Percentiles rank a stretch among this genome's conserved stretches.
Conservation (phyloP, 2,888 invertebrate genomes). For the Chrysolina americana region DNA sequence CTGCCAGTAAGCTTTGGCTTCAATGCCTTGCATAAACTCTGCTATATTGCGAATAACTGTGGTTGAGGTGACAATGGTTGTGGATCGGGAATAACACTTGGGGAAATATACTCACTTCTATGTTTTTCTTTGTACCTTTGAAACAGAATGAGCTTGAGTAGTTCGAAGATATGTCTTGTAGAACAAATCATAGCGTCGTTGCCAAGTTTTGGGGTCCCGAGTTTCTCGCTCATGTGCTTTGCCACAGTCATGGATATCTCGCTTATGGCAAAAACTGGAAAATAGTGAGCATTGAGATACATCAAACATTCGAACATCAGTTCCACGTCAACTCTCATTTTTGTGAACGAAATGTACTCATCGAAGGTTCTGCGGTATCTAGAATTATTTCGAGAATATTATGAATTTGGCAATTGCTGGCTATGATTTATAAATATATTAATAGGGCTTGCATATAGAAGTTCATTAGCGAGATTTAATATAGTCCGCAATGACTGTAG, state of each 20-base stretch:
- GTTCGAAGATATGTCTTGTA: slow-evolving; percentile 50
- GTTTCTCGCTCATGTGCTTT: slow-evolving; percentile 51
- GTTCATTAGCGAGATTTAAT: slow-evolving; percentile 16
- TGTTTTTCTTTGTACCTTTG: slow-evolving; percentile 52
- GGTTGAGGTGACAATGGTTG: no score
- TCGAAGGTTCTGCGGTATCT: slow-evolving; percentile 12
- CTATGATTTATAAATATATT: slow-evolving; percentile 39
- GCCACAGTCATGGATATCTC: slow-evolving; percentile 54
- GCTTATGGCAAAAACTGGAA: slow-evolving; percentile 50
- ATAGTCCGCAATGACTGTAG: neutral
- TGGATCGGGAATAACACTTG: neutral
- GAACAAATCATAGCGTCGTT: slow-evolving; percentile 53
- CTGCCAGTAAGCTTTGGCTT: neutral
- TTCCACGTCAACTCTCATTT: slow-evolving; percentile 54
- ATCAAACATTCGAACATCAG: slow-evolving; percentile 56
- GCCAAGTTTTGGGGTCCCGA: slow-evolving; percentile 53
- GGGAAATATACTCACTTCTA: slow-evolving; percentile 51
- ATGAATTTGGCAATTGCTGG: slow-evolving; percentile 37
- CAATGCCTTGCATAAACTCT: neutral
- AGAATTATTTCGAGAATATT: slow-evolving; percentile 18
- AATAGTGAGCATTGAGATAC: slow-evolving; percentile 55
- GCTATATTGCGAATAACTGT: no score
- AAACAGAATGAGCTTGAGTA: slow-evolving; percentile 52
- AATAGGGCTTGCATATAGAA: slow-evolving; percentile 26
- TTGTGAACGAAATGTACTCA: slow-evolving; percentile 3